Base-by-base conservation (phyloP, 2,113 vertebrate species). In the Mesembrinibis cayennensis region DNA sequence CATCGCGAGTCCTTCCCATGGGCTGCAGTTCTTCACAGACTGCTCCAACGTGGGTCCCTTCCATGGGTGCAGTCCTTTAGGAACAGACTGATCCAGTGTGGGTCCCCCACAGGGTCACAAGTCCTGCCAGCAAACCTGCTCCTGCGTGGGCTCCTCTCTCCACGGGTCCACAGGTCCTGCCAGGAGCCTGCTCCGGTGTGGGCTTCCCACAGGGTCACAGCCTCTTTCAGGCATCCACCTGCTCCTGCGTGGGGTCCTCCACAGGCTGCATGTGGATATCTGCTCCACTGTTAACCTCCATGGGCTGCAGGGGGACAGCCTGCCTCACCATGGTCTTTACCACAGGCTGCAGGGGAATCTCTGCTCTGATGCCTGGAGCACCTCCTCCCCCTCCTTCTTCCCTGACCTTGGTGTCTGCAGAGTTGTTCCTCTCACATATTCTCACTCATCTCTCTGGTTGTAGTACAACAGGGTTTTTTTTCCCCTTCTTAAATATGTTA, bases 321-420 rank as follows among this genome's bases (percentile, higher is more conserved):
- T n/a, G 58, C 21, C 14, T 23, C 34, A 59, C 34, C 34, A 36
- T 59, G 21, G 34, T 16, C 34, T 23, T 36, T 21, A n/a, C 56
- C 58, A 59, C 1, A 0, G 58, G 34, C 34, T 59, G 34, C 34
- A 59, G 58, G 21, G 58, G 21, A n/a, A 59, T 23, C 58, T 59
- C 34, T n/a, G 56, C 56, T 59, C 34, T 0, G 1, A 34, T 1
- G 0, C 56, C 34, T 23, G 21, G 9, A n/a, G 56, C 34, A 59
- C 13, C 34, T 59, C 34, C 9, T n/a, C 21, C 34, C 34, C 56
- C 34, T 59, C 56, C 56, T 59, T 58, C 56, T 22, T 22, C 13
- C 15, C 56, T 59, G 30, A 34, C 16, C 30, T 56, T 34, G 55
- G 55, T 56, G 55, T 21, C 55, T 56, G 55, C 55, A 56, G 30